These are phyloP conservation scores for Erythrocebus patas DNA, from an alignment of 2,113 vertebrate species.

Conservation along the genomic window DNA sequence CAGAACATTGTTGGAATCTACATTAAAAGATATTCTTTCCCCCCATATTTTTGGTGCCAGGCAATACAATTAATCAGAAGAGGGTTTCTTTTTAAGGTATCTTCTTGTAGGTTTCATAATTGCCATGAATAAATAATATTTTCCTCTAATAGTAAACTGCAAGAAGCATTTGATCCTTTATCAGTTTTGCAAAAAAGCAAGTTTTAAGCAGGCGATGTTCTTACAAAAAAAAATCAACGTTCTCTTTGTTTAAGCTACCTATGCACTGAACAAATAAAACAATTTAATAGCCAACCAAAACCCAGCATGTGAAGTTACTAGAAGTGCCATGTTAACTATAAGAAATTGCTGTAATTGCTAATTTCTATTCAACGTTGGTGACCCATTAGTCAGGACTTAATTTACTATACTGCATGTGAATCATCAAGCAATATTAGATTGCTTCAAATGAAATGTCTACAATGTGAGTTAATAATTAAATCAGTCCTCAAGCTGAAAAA, in stretches of 20 bases:
- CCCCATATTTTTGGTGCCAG: background rate
- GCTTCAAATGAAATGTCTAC: background rate
- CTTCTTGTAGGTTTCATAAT: background rate
- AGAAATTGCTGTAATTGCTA: background rate
- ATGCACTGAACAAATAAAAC: background rate
- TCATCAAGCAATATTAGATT: slow-evolving; percentile 29
- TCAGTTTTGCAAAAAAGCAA: background rate
- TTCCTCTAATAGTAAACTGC: background rate
- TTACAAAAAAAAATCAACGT: background rate
- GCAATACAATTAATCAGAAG: background rate
- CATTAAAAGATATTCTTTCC: background rate
- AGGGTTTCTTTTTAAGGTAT: background rate
- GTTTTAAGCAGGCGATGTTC: background rate
- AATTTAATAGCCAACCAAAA: background rate
- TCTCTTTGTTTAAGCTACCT: background rate
- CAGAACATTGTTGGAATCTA: background rate
- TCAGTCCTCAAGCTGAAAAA: slow-evolving; percentile 3
- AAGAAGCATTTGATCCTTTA: background rate
- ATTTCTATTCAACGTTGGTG: slow-evolving; percentile 16
- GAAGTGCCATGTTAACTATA: background rate
- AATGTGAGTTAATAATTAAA: slow-evolving; percentile 21
- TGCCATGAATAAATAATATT: background rate
- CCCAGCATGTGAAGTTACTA: background rate
- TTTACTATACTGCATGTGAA: slow-evolving; percentile 16
- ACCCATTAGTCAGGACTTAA: slow-evolving; percentile 12